A percentile compares a stretch with the other conserved stretches of the same genome.
Conservation (phyloP, 2,113 vertebrate genomes). For the Dipodomys ordii region DNA sequence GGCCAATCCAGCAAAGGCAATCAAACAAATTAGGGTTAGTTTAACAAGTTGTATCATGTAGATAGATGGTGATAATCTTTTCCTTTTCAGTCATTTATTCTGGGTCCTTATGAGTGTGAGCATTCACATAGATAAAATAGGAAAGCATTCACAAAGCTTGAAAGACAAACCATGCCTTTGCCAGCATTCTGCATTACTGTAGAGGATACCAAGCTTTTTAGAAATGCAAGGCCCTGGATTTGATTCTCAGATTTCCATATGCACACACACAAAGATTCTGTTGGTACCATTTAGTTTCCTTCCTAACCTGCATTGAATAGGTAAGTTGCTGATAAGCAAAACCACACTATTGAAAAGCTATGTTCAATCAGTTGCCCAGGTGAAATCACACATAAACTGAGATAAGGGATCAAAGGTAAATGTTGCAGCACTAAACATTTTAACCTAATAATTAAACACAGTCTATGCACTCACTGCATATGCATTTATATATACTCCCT, state of each 20-base stretch:
- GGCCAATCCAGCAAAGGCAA: not conserved
- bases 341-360: not conserved
- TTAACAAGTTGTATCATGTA: not conserved
- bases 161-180: not conserved
- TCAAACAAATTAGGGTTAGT: not conserved
- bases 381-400: slow-evolving; percentile 1
- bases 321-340: not conserved
- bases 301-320: not conserved
- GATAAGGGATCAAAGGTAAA: not conserved
- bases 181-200: not conserved
- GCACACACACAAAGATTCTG: not conserved
- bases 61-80: slow-evolving; percentile 12
- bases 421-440: not conserved
- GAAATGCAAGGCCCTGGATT: not conserved
- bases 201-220: not conserved
- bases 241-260: not conserved
- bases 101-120: not conserved
- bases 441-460: not conserved
- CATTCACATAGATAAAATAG: not conserved
- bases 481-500: not conserved
- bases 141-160: not conserved
- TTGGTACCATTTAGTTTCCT: not conserved
- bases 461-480: not conserved
- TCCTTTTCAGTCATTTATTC: slow-evolving; percentile 41
- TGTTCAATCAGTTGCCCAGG: not conserved